These are phyloP conservation scores for Halesus radiatus DNA, from an alignment of 1,140 invertebrate genomes.

Conservation along the genomic window DNA sequence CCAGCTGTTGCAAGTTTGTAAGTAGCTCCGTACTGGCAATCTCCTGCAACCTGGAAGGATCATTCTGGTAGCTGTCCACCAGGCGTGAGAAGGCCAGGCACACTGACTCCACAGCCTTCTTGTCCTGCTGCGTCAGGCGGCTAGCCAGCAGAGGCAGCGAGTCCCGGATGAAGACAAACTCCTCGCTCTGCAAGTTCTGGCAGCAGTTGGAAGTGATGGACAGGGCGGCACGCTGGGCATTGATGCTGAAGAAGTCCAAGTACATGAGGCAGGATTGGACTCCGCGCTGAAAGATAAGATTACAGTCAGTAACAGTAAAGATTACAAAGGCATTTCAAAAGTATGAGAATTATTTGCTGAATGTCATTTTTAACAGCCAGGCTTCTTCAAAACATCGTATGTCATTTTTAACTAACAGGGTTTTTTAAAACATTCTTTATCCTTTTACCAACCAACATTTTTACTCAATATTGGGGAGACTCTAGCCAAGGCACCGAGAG, in stretches of 20 bases:
- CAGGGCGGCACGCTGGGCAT: constrained; percentile 93
- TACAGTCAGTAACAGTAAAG: not conserved
- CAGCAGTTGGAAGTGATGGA: constrained; percentile 98
- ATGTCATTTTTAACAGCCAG: too few species aligned
- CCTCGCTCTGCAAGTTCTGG: constrained; percentile 92
- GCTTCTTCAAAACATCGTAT: too few species aligned
- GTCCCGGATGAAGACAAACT: constrained; percentile 93
- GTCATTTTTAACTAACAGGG: too few species aligned
- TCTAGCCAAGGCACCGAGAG: too few species aligned
- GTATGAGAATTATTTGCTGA: too few species aligned
- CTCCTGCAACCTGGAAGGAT: constrained; percentile 91
- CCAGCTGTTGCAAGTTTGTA: constrained; percentile 92
- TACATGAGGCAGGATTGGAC: constrained; percentile 96
- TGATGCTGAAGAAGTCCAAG: constrained; percentile 97
- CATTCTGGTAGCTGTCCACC: constrained; percentile 96
- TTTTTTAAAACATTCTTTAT: too few species aligned
- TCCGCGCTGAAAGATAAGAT: constrained; percentile 78
- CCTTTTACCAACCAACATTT: too few species aligned
- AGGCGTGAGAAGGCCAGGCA: constrained; percentile 96
- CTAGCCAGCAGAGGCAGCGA: constrained; percentile 89
- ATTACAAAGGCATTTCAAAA: too few species aligned
- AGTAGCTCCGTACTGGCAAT: constrained; percentile 94
- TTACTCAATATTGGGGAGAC: too few species aligned
- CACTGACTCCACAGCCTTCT: constrained; percentile 97
- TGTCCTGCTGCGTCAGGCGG: constrained; percentile 92